Evolutionary conservation across 1,140 invertebrate species (phyloP).

Genomic region (Atta texana): DNA sequence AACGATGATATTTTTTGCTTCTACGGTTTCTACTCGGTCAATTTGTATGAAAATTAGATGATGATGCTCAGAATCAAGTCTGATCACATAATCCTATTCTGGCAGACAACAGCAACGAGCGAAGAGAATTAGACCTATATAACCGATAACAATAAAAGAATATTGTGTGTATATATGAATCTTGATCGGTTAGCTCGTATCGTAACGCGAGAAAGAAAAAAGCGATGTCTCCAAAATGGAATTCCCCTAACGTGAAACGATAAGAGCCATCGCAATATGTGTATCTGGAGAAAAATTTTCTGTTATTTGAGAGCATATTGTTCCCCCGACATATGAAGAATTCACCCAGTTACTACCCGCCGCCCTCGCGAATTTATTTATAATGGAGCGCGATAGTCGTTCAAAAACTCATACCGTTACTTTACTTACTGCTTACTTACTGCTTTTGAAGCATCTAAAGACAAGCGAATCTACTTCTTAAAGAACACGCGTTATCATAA

Average conservation of each 20-base stretch:
- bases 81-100: conserved; percentile 2
- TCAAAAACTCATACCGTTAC: conserved; percentile 2
- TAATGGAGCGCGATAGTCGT: conserved; percentile 35
- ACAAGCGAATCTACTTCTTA: too few relatives aligned
- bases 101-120: not conserved
- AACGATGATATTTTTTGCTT: not conserved
- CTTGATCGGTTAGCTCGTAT: conserved; percentile 47
- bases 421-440: not conserved
- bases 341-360: conserved; percentile 20
- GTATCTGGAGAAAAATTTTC: conserved; percentile 51
- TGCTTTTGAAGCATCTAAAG: not conserved
- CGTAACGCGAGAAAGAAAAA: conserved; percentile 12
- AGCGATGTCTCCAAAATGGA: conserved; percentile 35
- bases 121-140: conserved; percentile 40
- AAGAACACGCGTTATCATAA: not conserved
- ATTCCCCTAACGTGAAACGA: conserved; percentile 44
- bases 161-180: conserved; percentile 15
- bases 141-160: conserved; percentile 61
- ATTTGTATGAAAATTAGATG: conserved; percentile 18
- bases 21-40: not conserved
- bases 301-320: conserved; percentile 60
- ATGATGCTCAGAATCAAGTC: not conserved
- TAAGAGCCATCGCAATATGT: conserved; percentile 59
- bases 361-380: conserved; percentile 39
- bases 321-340: conserved; percentile 52